phyloP scores from a whole-genome alignment of 2,113 vertebrate species.

The Oreotrochilus melanogaster region DNA sequence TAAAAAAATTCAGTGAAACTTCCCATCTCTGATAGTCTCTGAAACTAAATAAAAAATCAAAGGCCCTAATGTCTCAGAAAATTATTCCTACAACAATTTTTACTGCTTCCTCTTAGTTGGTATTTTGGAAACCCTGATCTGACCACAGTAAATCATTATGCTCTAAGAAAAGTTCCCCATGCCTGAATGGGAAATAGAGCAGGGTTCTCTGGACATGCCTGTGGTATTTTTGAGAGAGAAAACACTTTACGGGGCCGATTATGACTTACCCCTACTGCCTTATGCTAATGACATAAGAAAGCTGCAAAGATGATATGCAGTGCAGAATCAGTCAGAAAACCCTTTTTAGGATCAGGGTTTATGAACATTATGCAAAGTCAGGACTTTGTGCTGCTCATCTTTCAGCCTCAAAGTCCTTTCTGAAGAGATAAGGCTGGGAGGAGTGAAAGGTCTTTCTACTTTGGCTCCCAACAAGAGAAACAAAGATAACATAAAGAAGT shows the following conservation, averaged over 20 bases:
- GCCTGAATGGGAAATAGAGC: not conserved
- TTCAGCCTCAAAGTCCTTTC: constrained; percentile 24
- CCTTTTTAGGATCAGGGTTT: not conserved
- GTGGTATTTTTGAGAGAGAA: not conserved
- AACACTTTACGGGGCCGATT: not conserved
- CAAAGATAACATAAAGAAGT: constrained; percentile 36
- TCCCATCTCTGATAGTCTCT: not conserved
- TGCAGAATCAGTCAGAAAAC: not conserved
- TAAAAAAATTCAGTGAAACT: not conserved
- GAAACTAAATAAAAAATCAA: not conserved
- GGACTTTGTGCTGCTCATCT: not conserved
- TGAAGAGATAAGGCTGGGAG: constrained; percentile 24
- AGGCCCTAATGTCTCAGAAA: not conserved
- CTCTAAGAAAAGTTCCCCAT: not conserved
- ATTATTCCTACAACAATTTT: not conserved
- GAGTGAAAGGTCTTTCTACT: constrained; percentile 39
- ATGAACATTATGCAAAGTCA: not conserved
- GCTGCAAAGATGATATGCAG: not conserved
- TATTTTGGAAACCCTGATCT: not conserved
- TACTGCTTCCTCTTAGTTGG: not conserved
- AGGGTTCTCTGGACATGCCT: not conserved
- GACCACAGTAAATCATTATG: not conserved
- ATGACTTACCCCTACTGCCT: not conserved
- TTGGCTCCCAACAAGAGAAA: not conserved
- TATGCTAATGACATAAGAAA: not conserved